A percentile compares a stretch with the other conserved stretches of the same genome.
These are phyloP conservation scores for Neomorphus geoffroyi DNA, from an alignment of 2,797 vertebrate genomes.

Conservation along the genomic window DNA sequence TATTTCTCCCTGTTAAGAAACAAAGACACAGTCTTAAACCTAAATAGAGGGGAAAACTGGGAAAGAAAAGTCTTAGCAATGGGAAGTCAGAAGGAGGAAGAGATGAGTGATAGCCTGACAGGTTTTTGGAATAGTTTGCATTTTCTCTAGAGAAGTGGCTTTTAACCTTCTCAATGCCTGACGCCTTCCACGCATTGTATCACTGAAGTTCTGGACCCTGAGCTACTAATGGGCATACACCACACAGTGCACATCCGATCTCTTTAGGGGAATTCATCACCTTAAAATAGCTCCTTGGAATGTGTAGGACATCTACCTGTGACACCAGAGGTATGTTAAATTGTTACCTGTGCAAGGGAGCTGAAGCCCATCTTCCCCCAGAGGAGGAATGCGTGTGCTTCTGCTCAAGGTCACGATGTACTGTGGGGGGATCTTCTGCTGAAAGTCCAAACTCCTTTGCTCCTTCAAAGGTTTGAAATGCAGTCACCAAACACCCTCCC, in stretches of 20 bases:
- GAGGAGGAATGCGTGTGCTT: fast-evolving
- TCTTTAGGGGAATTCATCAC: background rate
- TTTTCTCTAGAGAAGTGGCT: background rate
- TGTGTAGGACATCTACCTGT: background rate
- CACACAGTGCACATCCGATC: background rate
- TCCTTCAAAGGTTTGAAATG: background rate
- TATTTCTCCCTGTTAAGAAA: background rate
- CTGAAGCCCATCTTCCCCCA: background rate
- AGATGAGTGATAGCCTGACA: background rate
- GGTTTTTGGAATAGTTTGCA: background rate
- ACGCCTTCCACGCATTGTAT: background rate
- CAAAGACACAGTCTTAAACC: background rate
- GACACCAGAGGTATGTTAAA: background rate
- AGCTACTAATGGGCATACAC: background rate
- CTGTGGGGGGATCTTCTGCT: background rate
- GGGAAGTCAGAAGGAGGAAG: background rate
- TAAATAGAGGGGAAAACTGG: background rate
- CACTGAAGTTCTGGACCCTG: background rate
- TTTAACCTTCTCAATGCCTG: background rate
- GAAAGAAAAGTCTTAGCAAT: background rate
- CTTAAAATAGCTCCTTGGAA: background rate
- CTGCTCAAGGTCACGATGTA: background rate
- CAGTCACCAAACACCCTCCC: background rate
- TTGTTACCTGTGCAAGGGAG: background rate
- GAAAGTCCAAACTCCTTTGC: background rate